These are phyloP conservation scores for Rynchops niger DNA, from an alignment of 2,113 vertebrate genomes.

Conservation along the genomic window DNA sequence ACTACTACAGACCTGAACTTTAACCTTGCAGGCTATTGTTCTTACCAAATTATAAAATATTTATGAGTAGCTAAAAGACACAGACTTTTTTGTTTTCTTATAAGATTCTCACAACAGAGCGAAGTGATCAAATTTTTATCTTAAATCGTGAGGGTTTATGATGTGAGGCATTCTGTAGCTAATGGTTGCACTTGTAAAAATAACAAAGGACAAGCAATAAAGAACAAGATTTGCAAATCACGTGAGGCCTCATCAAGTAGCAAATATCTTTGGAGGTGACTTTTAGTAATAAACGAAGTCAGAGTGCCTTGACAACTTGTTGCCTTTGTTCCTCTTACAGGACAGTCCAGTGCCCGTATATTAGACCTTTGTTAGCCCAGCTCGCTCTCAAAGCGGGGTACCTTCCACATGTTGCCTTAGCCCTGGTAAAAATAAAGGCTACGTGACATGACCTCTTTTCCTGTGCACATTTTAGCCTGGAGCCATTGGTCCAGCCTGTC, in stretches of 20 bases:
- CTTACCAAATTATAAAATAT: slow-evolving; percentile 65
- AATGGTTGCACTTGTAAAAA: slow-evolving; percentile 31
- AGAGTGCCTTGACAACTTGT: background rate
- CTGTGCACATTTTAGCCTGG: slow-evolving; percentile 18
- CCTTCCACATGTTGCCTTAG: slow-evolving; percentile 1
- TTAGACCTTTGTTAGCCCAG: background rate
- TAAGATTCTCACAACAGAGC: slow-evolving; percentile 21
- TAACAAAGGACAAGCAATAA: background rate
- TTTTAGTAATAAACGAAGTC: background rate
- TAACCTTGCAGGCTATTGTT: slow-evolving; percentile 46
- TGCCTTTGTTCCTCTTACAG: background rate
- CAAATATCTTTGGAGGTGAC: background rate
- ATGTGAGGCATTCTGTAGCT: slow-evolving; percentile 27
- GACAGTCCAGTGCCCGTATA: background rate
- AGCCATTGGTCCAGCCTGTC: slow-evolving; percentile 32
- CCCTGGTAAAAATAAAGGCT: background rate
- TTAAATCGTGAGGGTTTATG: background rate
- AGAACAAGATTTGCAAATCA: slow-evolving; percentile 11
- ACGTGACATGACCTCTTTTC: slow-evolving; percentile 2
- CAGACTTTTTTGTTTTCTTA: slow-evolving; percentile 23
- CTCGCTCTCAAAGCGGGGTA: background rate
- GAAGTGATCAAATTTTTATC: slow-evolving; percentile 6
- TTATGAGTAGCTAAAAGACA: slow-evolving; percentile 50
- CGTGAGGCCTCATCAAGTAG: background rate
- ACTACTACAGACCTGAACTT: slow-evolving; percentile 49